These are phyloP conservation scores for Macrobrachium nipponense DNA, from an alignment of 1,140 invertebrate species.

Conservation along the genomic window DNA sequence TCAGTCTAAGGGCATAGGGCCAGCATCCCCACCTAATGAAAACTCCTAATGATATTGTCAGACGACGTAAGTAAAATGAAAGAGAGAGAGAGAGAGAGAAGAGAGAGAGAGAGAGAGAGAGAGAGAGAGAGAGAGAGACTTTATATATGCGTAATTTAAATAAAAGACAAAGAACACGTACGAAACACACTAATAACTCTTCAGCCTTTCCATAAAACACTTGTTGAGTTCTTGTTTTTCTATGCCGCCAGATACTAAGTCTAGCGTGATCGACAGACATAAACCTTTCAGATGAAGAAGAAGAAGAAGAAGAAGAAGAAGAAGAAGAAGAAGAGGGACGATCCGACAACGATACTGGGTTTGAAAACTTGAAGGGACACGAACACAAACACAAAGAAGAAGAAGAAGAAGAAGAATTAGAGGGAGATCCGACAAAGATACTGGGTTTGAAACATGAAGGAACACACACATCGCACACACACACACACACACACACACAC, in stretches of 20 bases:
- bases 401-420: not conserved
- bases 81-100: conserved; percentile 7
- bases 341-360: not conserved
- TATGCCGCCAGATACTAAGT: too few species aligned
- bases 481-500: not conserved
- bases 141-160: too few species aligned
- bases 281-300: too few species aligned
- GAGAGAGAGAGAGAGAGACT: conserved; percentile 3
- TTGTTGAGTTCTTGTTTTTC: too few species aligned
- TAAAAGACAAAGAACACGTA: too few species aligned
- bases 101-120: conserved; percentile 33
- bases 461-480: not conserved
- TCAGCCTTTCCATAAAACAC: too few species aligned
- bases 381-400: too few species aligned
- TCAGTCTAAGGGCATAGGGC: not conserved
- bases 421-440: not conserved
- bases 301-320: not conserved
- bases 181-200: too few species aligned
- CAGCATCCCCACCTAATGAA: not conserved
- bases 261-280: too few species aligned
- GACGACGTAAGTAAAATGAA: not conserved
- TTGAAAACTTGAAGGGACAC: not conserved
- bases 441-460: not conserved
- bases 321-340: too few species aligned
- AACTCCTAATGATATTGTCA: too few species aligned